Evolutionary conservation across 2,888 invertebrate species (phyloP).

Genomic region (Abrostola tripartita): DNA sequence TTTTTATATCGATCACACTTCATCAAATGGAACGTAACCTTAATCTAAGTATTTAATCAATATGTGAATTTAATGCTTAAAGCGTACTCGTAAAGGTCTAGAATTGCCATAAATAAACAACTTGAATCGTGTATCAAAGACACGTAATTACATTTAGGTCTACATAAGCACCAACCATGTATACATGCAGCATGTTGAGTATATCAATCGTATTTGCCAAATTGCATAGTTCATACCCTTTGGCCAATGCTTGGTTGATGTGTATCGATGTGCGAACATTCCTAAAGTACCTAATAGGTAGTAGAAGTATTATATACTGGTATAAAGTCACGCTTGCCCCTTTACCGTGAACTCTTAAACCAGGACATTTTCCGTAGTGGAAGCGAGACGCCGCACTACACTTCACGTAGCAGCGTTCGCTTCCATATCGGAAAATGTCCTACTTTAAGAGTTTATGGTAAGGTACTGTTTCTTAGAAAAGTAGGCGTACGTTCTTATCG

Average conservation of each 20-base stretch:
- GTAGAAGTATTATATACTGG: too few relatives aligned
- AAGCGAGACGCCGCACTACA: too few relatives aligned
- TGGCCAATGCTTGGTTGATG: background rate
- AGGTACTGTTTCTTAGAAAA: too few relatives aligned
- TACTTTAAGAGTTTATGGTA: too few relatives aligned
- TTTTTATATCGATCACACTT: background rate
- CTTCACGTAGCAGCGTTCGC: too few relatives aligned
- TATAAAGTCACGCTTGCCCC: too few relatives aligned
- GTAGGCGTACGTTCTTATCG: too few relatives aligned
- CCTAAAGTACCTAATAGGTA: too few relatives aligned
- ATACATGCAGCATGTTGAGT: slow-evolving; percentile 9
- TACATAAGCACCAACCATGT: slow-evolving; percentile 20
- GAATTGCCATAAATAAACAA: slow-evolving; percentile 28
- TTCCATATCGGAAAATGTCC: too few relatives aligned
- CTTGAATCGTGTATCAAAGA: slow-evolving; percentile 29
- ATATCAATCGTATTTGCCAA: slow-evolving; percentile 18
- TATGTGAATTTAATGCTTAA: background rate
- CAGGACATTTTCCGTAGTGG: too few relatives aligned
- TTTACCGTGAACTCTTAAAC: too few relatives aligned
- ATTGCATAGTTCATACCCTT: slow-evolving; percentile 15
- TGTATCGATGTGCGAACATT: background rate
- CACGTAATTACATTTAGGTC: slow-evolving; percentile 24
- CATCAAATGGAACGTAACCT: background rate
- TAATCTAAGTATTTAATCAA: slow-evolving; percentile 4
- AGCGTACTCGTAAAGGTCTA: background rate